Conservation (phyloP, 1,140 invertebrate genomes). For the Tenebrio molitor region DNA sequence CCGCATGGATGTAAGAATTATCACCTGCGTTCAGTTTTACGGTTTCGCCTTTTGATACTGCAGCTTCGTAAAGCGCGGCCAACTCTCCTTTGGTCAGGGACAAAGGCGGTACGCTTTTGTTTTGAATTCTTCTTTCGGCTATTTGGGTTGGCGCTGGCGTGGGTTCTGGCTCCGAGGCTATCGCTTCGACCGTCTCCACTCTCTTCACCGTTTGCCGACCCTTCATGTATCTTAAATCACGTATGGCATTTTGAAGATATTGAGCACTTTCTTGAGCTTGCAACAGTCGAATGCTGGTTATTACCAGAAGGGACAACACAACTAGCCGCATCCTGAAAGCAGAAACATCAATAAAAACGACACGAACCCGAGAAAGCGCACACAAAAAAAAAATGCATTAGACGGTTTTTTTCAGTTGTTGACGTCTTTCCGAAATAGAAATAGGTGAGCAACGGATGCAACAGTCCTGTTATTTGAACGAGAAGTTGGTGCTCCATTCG, state of each 20-base stretch:
- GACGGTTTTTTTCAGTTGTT: slow-evolving; percentile 12
- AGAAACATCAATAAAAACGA: slow-evolving; percentile 6
- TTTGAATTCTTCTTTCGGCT: slow-evolving; percentile 43
- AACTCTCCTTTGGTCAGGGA: slow-evolving; percentile 61
- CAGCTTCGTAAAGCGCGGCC: slow-evolving; percentile 60
- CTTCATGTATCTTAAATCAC: slow-evolving; percentile 59
- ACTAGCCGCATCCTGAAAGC: slow-evolving; percentile 53
- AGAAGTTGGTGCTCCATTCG: too few relatives aligned
- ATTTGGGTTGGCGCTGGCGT: slow-evolving; percentile 17
- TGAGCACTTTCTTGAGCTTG: slow-evolving; percentile 56
- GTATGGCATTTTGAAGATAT: slow-evolving; percentile 63
- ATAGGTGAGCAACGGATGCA: too few relatives aligned
- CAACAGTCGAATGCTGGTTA: slow-evolving; percentile 36
- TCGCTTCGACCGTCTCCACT: slow-evolving; percentile 43
- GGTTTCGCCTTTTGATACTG: slow-evolving; percentile 61
- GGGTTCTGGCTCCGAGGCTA: slow-evolving; percentile 19
- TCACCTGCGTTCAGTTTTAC: slow-evolving; percentile 59
- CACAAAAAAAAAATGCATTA: background rate
- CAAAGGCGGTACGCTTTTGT: slow-evolving; percentile 56
- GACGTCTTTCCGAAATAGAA: too few relatives aligned
- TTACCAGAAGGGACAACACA: slow-evolving; percentile 47
- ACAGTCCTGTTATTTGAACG: too few relatives aligned
- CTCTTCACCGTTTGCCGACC: slow-evolving; percentile 48
- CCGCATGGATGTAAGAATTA: slow-evolving; percentile 56
- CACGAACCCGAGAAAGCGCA: too few relatives aligned